phyloP scores from a whole-genome alignment of 2,888 invertebrate genomes.

The Agonum fuliginosum region DNA sequence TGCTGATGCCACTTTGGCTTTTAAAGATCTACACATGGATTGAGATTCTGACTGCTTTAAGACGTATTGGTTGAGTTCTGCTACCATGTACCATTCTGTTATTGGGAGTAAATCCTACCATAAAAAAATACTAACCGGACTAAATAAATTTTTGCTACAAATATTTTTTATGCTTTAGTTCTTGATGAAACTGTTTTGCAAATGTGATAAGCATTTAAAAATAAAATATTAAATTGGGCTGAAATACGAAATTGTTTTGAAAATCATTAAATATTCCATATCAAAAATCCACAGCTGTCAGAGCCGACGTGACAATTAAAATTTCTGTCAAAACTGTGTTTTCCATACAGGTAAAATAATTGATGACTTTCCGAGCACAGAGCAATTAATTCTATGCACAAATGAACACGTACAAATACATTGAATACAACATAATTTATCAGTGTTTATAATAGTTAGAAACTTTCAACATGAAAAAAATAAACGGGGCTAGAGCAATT shows the following conservation, averaged over 20 bases:
- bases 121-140: background rate
- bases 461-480: background rate
- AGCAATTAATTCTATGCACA: conserved; percentile 47
- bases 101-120: background rate
- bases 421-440: conserved; percentile 33
- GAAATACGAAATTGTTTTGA: conserved; percentile 29
- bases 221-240: background rate
- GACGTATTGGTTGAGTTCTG: too few species aligned
- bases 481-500: too few species aligned
- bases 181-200: background rate
- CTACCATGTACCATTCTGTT: background rate
- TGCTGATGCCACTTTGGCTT: too few species aligned
- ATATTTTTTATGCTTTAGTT: background rate
- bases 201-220: background rate
- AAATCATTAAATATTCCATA: conserved; percentile 50
- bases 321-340: conserved; percentile 46
- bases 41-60: too few species aligned
- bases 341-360: conserved; percentile 44
- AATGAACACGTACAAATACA: conserved; percentile 39
- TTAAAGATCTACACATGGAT: too few species aligned
- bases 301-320: conserved; percentile 39
- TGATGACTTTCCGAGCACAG: conserved; percentile 41
- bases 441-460: conserved; percentile 35
- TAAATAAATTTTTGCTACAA: background rate
- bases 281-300: conserved; percentile 50